Evolutionary conservation across 2,113 vertebrate species (phyloP), one percentile per base, ranked within the genome.

Genomic region (Myotis davidii): DNA sequence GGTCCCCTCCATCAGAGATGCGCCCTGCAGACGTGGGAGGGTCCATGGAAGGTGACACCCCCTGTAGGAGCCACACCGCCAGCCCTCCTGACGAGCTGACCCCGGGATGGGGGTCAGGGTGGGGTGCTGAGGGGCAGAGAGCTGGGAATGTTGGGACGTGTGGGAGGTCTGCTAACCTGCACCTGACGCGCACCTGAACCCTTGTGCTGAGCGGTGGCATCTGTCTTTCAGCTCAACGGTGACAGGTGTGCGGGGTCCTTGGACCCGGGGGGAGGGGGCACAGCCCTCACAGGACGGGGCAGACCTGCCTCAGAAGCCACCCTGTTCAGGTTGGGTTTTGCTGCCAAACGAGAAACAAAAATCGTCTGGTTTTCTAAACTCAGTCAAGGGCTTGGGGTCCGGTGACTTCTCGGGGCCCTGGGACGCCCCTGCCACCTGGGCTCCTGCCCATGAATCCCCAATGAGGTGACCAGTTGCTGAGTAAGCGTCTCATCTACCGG

Each of bases 81-180:
- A 0, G 34, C 54, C 37, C 65, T n/a, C 23, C 65, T 37, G 11
- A 45, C 0, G 3, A 29, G n/a, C 37, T 23, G 0, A 8, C 32
- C 42, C 77, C 7, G 9, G 0, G 0, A 0, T 9, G 9, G 59
- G 56, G 23, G 23, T 25, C 56, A 11, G 56, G 56, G 56, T 25
- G 25, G 59, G 59, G 59, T 61, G 59, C 59, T 6, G 16, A 50
- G 83, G n/a, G 23, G 3, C 52, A 11, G 52, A 64, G 32, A 32
- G 48, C 29, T 29, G 14, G 59, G 34, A 29, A 4, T 29, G 3
- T 0, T 25, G 20, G 67, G 20, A 32, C 3, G 0, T 0, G 17
- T 4, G 1, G 27, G 0, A 13, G 59, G 27, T 10, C 34, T 5
- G 0, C 1, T 23, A 0, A 0, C 27, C 25, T 13, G 0, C 21